Conservation (phyloP, 2,888 invertebrate genomes). For the Habroteleia sp. region DNA sequence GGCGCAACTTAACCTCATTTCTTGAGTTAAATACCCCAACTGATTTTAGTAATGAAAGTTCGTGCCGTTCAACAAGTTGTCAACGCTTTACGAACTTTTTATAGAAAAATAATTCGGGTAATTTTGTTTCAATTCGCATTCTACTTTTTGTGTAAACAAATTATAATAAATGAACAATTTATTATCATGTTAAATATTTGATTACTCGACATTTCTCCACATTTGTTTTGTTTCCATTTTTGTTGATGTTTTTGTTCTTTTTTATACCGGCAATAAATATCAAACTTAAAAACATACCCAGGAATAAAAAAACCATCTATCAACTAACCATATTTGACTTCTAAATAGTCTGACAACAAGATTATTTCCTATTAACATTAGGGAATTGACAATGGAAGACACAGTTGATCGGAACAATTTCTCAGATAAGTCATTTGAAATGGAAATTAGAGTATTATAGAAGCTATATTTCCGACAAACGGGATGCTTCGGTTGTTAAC, state of each 20-base stretch:
- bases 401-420: constrained; percentile 13
- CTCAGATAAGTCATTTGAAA: constrained; percentile 18
- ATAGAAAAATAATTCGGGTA: no score
- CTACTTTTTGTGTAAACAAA: no score
- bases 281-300: no score
- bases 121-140: no score
- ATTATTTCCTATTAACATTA: constrained; percentile 22
- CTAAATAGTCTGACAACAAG: constrained; percentile 21
- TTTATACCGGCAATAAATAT: no score
- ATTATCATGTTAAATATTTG: no score
- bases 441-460: constrained; percentile 34
- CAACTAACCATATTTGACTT: no score
- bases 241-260: no score
- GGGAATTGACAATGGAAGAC: constrained; percentile 19
- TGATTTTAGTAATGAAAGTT: not conserved
- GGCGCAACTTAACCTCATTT: constrained; percentile 1
- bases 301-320: no score
- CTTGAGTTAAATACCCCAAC: constrained; percentile 9
- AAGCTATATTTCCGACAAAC: constrained; percentile 19
- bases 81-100: constrained; percentile 3
- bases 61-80: constrained; percentile 4
- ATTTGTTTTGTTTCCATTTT: no score
- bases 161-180: no score
- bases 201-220: no score
- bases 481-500: not conserved